Percentiles rank a stretch among this genome's conserved stretches.
Evolutionary conservation across 2,797 vertebrate genomes (phyloP).

Genomic region (Alcedo quadribrachys): DNA sequence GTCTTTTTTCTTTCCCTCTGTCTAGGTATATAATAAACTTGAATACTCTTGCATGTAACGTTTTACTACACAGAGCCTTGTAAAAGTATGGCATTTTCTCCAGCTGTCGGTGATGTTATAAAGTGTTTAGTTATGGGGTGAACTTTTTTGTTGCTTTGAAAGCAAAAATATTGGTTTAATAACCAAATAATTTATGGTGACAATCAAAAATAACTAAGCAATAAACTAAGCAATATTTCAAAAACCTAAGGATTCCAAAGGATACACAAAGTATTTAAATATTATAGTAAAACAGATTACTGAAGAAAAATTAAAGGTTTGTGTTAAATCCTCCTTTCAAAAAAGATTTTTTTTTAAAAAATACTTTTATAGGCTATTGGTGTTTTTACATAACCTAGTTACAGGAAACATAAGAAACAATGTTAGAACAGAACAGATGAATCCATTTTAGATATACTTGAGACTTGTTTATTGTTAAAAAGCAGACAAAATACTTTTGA

Average conservation of each 20-base stretch:
- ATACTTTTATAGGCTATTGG: not conserved
- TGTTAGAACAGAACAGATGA: conserved; percentile 75
- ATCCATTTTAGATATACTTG: conserved; percentile 60
- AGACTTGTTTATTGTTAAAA: conserved; percentile 75
- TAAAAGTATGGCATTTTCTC: not conserved
- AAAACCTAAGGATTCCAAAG: not conserved
- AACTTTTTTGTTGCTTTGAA: not conserved
- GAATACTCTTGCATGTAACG: not conserved
- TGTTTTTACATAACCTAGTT: conserved; percentile 1
- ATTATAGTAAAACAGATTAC: not conserved
- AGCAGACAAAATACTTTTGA: conserved; percentile 69
- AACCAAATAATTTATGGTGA: not conserved
- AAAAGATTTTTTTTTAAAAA: not conserved
- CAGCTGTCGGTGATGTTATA: not conserved
- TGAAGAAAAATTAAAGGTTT: not conserved
- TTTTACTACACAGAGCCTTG: not conserved
- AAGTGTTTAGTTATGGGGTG: not conserved
- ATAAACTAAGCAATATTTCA: not conserved
- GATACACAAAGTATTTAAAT: not conserved
- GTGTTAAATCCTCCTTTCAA: not conserved
- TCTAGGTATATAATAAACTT: not conserved
- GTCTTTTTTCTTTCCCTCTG: too few relatives aligned
- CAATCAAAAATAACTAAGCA: not conserved
- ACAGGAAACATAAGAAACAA: conserved; percentile 17
- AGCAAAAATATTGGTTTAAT: not conserved